Evolutionary conservation across 2,797 vertebrate genomes (phyloP).

Genomic region (Cetoscarus ocellatus): DNA sequence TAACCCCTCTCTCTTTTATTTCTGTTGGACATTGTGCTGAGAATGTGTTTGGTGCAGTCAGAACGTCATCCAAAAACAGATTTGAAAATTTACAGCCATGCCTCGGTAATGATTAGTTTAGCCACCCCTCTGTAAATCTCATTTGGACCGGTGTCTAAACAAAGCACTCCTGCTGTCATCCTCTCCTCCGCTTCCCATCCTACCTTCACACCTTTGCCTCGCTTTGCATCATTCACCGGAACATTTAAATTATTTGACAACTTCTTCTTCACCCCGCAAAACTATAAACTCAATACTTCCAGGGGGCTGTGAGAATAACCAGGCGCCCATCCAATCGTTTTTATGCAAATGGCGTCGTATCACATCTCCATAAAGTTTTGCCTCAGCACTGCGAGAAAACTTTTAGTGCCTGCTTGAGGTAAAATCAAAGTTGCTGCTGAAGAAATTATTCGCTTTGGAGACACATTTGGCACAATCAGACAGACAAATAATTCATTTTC

Average conservation of each 20-base stretch:
- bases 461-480: constrained; percentile 8
- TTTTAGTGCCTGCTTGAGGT: constrained; percentile 31
- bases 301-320: constrained; percentile 22
- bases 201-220: constrained; percentile 12
- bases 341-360: constrained; percentile 50
- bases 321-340: constrained; percentile 16
- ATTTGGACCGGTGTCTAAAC: constrained; percentile 36
- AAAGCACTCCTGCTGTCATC: constrained; percentile 1
- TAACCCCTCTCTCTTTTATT: not conserved
- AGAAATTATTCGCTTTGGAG: constrained; percentile 25
- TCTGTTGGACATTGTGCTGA: not conserved
- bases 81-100: constrained; percentile 30
- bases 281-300: constrained; percentile 27
- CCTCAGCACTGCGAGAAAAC: not conserved
- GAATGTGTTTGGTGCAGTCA: constrained; percentile 8
- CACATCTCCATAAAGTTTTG: constrained; percentile 34
- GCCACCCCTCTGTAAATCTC: constrained; percentile 26
- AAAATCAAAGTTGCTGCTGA: constrained; percentile 23
- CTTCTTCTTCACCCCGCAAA: constrained; percentile 25
- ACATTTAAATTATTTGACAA: constrained; percentile 38
- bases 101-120: constrained; percentile 41
- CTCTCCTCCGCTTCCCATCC: constrained; percentile 14
- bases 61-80: constrained; percentile 10
- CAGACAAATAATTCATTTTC: constrained; percentile 21
- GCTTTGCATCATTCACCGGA: constrained; percentile 38